A percentile compares a stretch with the other conserved stretches of the same genome.
Conservation (phyloP, 2,888 invertebrate species). For the Hipparchia semele region DNA sequence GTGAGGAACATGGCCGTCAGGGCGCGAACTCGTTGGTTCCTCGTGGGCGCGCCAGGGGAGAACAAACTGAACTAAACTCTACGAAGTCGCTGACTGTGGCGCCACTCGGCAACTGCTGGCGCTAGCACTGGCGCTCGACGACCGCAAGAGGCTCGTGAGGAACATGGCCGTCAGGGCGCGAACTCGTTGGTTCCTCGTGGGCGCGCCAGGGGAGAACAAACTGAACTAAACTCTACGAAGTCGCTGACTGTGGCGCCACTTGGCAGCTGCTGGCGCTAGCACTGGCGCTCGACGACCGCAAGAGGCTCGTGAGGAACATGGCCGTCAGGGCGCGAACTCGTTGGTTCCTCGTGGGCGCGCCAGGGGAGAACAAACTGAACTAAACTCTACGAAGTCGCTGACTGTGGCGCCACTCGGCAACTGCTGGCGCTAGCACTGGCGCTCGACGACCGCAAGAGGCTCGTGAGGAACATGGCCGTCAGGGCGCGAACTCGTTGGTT, state of each 20-base stretch:
- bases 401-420: neutral
- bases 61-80: constrained; percentile 44
- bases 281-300: neutral
- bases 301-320: neutral
- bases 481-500: no score
- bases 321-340: constrained; percentile 42
- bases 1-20: constrained; percentile 88
- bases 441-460: neutral
- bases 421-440: neutral
- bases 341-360: constrained; percentile 47
- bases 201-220: constrained; percentile 82
- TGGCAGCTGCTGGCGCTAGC: constrained; percentile 1
- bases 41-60: constrained; percentile 79
- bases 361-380: constrained; percentile 63
- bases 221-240: neutral
- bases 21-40: constrained; percentile 53
- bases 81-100: neutral
- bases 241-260: neutral
- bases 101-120: neutral
- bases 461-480: neutral
- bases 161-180: constrained; percentile 90
- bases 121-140: neutral
- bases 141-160: constrained; percentile 87
- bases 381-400: neutral
- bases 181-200: no score